Base-by-base conservation (phyloP, 2,797 vertebrate genomes). In the Anisognathus igniventris region DNA sequence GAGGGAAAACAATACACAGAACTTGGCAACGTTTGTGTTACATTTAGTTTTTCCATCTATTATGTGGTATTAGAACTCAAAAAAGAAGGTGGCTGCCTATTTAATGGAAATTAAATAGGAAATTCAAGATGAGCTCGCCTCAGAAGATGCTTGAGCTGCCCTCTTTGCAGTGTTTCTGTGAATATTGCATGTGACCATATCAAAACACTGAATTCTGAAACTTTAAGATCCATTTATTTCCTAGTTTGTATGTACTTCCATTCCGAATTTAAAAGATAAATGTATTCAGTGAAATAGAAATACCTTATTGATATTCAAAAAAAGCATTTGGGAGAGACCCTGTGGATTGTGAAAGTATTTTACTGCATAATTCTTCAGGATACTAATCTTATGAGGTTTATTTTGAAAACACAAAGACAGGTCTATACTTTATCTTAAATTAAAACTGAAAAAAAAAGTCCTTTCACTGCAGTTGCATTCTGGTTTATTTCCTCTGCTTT, bases 251-350 rank as follows among this genome's bases (percentile, higher is more conserved):
- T 77, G 40, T 86, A 79, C 35, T 85, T 70, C 39, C 3, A 53
- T n/a, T 96, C 56, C 86, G 61, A 92, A 94, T 88, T 50, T 80
- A 88, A 95, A 94, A 76, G 19, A 96, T 35, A 42, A 85, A 88
- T 79, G 44, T 54, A 51, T 74, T 93, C 73, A 53, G 50, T 48
- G 50, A 96, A 95, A 88, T 64, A 68, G 62, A 87, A 96, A 87
- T 62, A 68, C 42, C 17, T 83, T 91, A 66, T 54, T 72, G 39
- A 42, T 45, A 74, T 73, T 88, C 0, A 17, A 94, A 76, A 80
- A 93, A 73, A 50, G 3, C 15, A 66, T 21, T 23, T 25, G 40
- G 18, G n/a, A 76, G 42, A 90, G 33, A 84, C 31, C 30, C 8
- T 48, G 31, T 44, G 31, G 65, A 56, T 47, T 91, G 31, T 13